Base-by-base conservation (phyloP, 2,113 vertebrate genomes). In the Nothocercus julius region DNA sequence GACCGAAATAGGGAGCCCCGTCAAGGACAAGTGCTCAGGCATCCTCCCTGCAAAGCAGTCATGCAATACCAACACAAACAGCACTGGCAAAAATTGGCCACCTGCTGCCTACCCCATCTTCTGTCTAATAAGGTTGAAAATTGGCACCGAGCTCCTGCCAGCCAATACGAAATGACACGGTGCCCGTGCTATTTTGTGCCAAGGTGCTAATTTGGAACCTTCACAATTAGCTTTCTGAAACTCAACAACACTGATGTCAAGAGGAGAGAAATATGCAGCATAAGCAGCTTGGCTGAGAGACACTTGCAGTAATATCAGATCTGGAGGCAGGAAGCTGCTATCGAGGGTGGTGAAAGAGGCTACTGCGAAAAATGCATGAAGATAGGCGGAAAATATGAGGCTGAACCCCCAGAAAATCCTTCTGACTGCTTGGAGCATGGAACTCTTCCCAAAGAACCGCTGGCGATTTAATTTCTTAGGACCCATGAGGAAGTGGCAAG, bases 111-210 rank as follows among this genome's bases (percentile, higher is more conserved):
- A 11, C 2, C 24, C 20, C 30, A 0, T 30, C 27, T 56, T 54
- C 19, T 49, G 24, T 32, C 51, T n/a, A 17, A 11, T 2, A 18
- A 36, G 28, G 10, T 21, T 21, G 13, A 25, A 69, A 13, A 5
- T 14, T 3, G 30, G 58, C 61, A 70, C 58, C 32, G 53, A 59
- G 44, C 53, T 30, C 19, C 64, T 5, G 2, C 5, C 14, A 24
- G 44, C 25, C 77, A 9, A 20, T 19, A 56, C 1, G 10, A 58
- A n/a, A 42, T 8, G 9, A n/a, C 42, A 47, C 15, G 54, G 44
- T 5, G 3, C 4, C 6, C 8, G n/a, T 51, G 20, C 17, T 13
- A 27, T 47, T 53, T 44, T 53, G 25, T 0, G 0, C 47, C 25
- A 25, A 4, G 30, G 34, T 77, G 28, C 40, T 25, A 34, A 66